A percentile compares a stretch with the other conserved stretches of the same genome.
These are phyloP conservation scores for Epinotia demarniana DNA, from an alignment of 2,888 invertebrate species.

Conservation along the genomic window DNA sequence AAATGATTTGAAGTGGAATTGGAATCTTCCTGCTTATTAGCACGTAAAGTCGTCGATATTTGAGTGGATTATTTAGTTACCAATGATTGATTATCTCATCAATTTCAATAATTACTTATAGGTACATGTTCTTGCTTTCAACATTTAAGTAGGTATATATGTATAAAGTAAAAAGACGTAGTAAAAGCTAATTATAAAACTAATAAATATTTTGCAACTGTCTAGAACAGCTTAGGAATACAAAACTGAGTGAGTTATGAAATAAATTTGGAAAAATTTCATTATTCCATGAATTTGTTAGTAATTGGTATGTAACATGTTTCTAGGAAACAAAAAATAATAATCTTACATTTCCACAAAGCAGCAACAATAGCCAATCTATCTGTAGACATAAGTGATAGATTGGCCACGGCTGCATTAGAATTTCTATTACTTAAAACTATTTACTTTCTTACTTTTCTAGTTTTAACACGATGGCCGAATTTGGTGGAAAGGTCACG, in stretches of 20 bases:
- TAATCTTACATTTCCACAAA: not conserved
- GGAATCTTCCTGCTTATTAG: not conserved
- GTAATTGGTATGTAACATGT: no score
- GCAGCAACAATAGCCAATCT: not conserved
- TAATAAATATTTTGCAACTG: not conserved
- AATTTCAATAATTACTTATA: not conserved
- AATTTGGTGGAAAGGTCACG: conserved; percentile 75
- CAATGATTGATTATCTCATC: no score
- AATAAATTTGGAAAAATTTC: no score
- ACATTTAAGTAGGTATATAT: not conserved
- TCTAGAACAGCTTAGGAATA: not conserved
- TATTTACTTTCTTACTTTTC: conserved; percentile 74
- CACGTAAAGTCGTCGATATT: not conserved
- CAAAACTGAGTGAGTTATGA: no score
- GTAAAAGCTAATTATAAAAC: not conserved
- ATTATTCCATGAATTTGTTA: no score
- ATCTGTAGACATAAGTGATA: no score
- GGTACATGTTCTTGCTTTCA: not conserved
- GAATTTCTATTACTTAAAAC: conserved; percentile 26
- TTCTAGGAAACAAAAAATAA: not conserved
- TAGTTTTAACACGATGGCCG: conserved; percentile 74
- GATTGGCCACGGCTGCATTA: not conserved
- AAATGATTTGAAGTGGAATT: not conserved
- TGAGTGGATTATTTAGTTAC: not conserved
- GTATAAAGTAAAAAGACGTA: not conserved